Base-by-base conservation (phyloP, 2,888 invertebrate species). In the Stictocephala bisonia region DNA sequence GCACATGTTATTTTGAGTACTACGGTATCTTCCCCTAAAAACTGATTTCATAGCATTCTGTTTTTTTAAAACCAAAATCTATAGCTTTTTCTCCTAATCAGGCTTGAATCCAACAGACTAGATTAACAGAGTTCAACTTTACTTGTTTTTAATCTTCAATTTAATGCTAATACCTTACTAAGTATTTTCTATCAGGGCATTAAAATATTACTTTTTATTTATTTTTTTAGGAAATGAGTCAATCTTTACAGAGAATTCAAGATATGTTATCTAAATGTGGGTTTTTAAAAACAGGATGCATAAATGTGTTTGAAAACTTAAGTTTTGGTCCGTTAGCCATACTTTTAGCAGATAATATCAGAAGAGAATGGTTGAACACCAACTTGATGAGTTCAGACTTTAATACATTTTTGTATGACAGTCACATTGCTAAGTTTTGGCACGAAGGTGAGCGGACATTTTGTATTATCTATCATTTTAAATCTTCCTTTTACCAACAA, bases 341-440 rank as follows among this genome's bases (percentile, higher is more conserved):
- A 31, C 41, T 69, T 24, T 31, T 69, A 26, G 69, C 56, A 9
- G 24, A 69, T 20, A 69, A 53, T 69, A 53, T 69, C 7, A 31
- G 26, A 15, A 24, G 26, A 13, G 69, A 69, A 40, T 69, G 69
- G 69, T 11, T 22, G 4, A 35, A 53, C 24, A 31, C 18, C 2
- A 69, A 35, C 26, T 20, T 69, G 27, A 41, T 24, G 2, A 29
- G 53, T 7, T 24, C 53, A 35, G 53, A 69, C 6, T 26, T 15
- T 3, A 69, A 35, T 31, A 40, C 41, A 6, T 69, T 40, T 40
- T 24, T 69, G 9, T 7, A 51, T 15, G 22, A 27, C 24, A 22
- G 41, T 20, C 80, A 79, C 18, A 66, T 41, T 15, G 75, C 75
- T 26, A 31, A 3, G 3, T 22, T 13, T 3, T 60, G 60, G 60